These are phyloP conservation scores for Cebidichthys violaceus DNA, from an alignment of 2,113 vertebrate species.

Conservation along the genomic window DNA sequence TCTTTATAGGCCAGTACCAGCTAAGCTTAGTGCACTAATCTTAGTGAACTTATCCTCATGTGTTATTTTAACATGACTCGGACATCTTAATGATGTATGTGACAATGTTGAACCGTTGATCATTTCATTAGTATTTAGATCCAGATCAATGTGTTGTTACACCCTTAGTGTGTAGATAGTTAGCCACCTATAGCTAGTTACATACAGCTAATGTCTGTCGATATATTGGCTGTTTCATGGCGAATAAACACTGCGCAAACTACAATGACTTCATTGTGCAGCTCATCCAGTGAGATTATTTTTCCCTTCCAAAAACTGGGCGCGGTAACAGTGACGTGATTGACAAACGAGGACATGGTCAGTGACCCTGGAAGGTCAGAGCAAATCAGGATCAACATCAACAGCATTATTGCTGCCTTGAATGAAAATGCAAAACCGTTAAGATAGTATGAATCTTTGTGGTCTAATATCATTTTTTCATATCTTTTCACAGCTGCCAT, in stretches of 20 bases:
- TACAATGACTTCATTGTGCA: background rate
- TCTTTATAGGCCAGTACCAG: background rate
- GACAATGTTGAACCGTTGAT: background rate
- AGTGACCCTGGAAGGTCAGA: slow-evolving; percentile 54
- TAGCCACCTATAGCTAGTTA: background rate
- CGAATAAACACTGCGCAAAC: background rate
- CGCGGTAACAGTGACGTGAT: slow-evolving; percentile 4
- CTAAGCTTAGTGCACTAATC: background rate
- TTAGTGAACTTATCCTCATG: background rate
- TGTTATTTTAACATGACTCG: background rate
- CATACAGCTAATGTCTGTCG: background rate
- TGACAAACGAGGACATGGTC: slow-evolving; percentile 57
- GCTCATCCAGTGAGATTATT: slow-evolving; percentile 2
- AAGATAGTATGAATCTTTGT: background rate
- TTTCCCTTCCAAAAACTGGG: background rate
- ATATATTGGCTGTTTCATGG: background rate
- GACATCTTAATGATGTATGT: background rate
- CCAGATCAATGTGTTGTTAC: background rate
- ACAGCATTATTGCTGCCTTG: background rate
- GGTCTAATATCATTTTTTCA: background rate
- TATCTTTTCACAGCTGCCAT: background rate
- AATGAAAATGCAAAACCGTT: background rate
- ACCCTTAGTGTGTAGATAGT: background rate
- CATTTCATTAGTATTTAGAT: background rate
- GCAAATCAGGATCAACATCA: slow-evolving; percentile 51